phyloP scores from a whole-genome alignment of 2,888 invertebrate genomes.

The Chesias legatella region DNA sequence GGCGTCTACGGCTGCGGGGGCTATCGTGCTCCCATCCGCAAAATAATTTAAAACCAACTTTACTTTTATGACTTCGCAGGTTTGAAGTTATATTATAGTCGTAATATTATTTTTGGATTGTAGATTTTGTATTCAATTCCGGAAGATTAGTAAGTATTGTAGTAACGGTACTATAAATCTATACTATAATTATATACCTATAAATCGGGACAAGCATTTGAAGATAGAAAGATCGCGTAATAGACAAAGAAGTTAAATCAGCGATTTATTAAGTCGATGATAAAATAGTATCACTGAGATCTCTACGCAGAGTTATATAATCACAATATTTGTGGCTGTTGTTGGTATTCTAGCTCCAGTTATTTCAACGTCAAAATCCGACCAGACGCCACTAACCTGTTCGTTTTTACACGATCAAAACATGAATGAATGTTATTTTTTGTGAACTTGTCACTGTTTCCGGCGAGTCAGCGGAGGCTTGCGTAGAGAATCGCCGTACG shows the following conservation, averaged over 20 bases:
- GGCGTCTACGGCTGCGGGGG: slow-evolving; percentile 63
- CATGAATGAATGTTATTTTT: slow-evolving; percentile 76
- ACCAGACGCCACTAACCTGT: slow-evolving; percentile 52
- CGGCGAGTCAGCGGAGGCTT: slow-evolving; percentile 55
- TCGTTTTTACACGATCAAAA: slow-evolving; percentile 52
- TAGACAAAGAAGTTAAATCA: no score
- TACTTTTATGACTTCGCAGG: slow-evolving; percentile 1
- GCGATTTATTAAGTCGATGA: no score
- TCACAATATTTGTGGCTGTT: slow-evolving; percentile 10
- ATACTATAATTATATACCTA: no score
- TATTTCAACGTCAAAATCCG: slow-evolving; percentile 17
- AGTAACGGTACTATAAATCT: no score
- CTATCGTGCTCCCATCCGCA: slow-evolving; percentile 63
- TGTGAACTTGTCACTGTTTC: slow-evolving; percentile 77
- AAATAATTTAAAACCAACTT: slow-evolving; percentile 52
- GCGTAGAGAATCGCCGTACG: slow-evolving; percentile 77
- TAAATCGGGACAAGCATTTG: no score
- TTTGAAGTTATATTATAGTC: no score
- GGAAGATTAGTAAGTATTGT: no score
- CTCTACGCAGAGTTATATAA: slow-evolving; percentile 28
- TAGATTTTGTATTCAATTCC: no score
- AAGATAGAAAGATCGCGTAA: no score
- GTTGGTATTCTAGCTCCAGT: slow-evolving; percentile 13
- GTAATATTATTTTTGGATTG: no score
- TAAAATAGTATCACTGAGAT: no score